Evolutionary conservation across 92 coral and sea anemone genomes (phyloP).

Genomic region (Zoanthus sansibaricus): DNA sequence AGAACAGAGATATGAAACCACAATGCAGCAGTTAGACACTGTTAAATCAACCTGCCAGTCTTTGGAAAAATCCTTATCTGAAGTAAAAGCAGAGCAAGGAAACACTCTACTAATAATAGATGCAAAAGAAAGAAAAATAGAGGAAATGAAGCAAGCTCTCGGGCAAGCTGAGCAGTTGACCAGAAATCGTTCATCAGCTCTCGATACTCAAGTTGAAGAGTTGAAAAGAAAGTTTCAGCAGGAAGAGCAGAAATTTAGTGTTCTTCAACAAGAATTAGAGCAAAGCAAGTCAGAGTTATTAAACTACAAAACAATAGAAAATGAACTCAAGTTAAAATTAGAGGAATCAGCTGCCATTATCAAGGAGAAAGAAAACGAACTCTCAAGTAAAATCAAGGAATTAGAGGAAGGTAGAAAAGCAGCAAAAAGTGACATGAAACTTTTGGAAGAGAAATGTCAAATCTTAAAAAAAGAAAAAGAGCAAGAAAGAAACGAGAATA

Average conservation of each 20-base stretch:
- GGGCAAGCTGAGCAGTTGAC: slow-evolving; percentile 57
- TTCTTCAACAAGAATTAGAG: slow-evolving; percentile 58
- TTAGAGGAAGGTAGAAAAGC: slow-evolving; percentile 53
- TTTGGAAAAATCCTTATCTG: slow-evolving; percentile 53
- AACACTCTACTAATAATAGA: slow-evolving; percentile 65
- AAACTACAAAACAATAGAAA: slow-evolving; percentile 36
- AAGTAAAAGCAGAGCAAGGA: slow-evolving; percentile 61
- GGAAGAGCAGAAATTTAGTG: slow-evolving; percentile 52
- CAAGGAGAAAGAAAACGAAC: slow-evolving; percentile 60
- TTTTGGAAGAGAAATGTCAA: slow-evolving; percentile 50
- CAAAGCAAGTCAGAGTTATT: slow-evolving; percentile 53
- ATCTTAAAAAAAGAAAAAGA: slow-evolving; percentile 67
- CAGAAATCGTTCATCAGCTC: slow-evolving; percentile 55
- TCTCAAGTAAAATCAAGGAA: slow-evolving; percentile 53
- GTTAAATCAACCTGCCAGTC: slow-evolving; percentile 44
- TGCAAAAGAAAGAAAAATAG: slow-evolving; percentile 67
- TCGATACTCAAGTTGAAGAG: slow-evolving; percentile 52
- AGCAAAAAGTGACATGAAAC: slow-evolving; percentile 30
- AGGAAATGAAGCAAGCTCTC: slow-evolving; percentile 57
- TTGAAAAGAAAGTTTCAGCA: slow-evolving; percentile 59
- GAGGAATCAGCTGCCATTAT: slow-evolving; percentile 29
- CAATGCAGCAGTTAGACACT: slow-evolving; percentile 57
- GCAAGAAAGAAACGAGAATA: slow-evolving; percentile 53
- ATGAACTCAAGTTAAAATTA: slow-evolving; percentile 34
- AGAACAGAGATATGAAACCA: slow-evolving; percentile 47